Percentiles rank a stretch among this genome's conserved stretches.
phyloP scores from a whole-genome alignment of 2,113 vertebrate genomes.

The Lasiurus borealis region DNA sequence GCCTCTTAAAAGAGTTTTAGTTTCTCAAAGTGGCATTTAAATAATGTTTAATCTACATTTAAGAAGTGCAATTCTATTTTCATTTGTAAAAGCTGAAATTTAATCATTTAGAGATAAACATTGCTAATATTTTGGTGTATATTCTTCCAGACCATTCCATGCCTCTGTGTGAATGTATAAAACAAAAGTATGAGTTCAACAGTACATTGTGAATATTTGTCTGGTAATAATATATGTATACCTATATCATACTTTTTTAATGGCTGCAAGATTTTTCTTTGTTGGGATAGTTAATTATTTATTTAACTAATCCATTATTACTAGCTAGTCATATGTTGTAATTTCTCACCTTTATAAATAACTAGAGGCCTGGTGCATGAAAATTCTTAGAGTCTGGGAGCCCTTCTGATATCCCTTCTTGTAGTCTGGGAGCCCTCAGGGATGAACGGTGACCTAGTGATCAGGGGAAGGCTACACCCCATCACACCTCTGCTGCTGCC shows the following conservation, averaged over 20 bases:
- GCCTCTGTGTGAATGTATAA: background rate
- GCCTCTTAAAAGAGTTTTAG: background rate
- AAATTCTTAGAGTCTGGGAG: too few species aligned
- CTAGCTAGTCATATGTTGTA: background rate
- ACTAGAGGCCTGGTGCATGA: too few species aligned
- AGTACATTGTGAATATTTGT: background rate
- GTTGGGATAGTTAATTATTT: background rate
- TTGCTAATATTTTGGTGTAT: background rate
- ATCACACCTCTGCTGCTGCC: too few species aligned
- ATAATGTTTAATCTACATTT: background rate
- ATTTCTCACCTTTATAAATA: background rate
- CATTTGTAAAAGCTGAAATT: background rate
- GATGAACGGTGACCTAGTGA: too few species aligned
- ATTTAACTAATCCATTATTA: background rate
- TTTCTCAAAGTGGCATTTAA: conserved; percentile 21
- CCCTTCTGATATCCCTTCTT: too few species aligned
- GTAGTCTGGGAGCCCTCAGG: too few species aligned
- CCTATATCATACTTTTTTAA: background rate
- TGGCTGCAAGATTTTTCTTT: background rate
- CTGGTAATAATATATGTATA: background rate
- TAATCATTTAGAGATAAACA: background rate
- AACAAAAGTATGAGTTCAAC: background rate
- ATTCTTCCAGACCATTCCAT: background rate
- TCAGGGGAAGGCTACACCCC: too few species aligned
- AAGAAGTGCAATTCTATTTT: background rate